Evolutionary conservation across 2,888 invertebrate species (phyloP), one percentile per base, ranked within the genome.

Genomic region (Calliphora vomitoria): DNA sequence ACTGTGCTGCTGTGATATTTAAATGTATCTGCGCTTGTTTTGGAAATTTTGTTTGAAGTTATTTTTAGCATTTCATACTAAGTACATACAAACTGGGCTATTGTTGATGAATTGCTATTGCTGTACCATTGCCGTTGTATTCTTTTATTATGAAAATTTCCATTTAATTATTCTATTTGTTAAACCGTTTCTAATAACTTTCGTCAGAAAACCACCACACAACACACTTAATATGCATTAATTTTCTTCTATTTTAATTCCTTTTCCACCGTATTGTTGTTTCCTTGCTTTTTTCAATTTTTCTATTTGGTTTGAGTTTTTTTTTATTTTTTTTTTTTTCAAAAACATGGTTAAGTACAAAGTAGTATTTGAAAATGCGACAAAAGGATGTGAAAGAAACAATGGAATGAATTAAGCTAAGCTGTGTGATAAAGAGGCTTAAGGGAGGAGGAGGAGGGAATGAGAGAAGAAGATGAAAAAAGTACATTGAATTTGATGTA

Each of bases 111-210:
- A 13, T 31, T 58, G 58, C 10, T 20, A 1, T 10, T 55, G 25
- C 11, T 13, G 58, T n/a, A n/a, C 6, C 1, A 8, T 35, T 25
- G 25, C 25, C 25, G 38, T 64, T 44, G 10, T 20, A 10, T 75
- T 82, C 53, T 50, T 71, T 78, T 83, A 47, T 78, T 62, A 62
- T 64, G 44, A 72, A 72, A 84, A 84, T 72, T 78, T 72, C 10
- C 50, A 76, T 76, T 80, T 86, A 86, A 80, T 83, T 83, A 86
- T 86, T 83, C 80, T 64, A 60, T 83, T 86, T 83, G 64, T 66
- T 71, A 79, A 82, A 68, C 15, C 11, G 68, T 44, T 82, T 82
- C 78, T 64, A 83, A 83, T 55, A 71, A 62, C 47, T 69, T 79
- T 69, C 50, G 69, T 53, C 38, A 60, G 41, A 74, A 75, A 62